phyloP scores from a whole-genome alignment of 2,888 invertebrate genomes.

The Zeuzera pyrina region DNA sequence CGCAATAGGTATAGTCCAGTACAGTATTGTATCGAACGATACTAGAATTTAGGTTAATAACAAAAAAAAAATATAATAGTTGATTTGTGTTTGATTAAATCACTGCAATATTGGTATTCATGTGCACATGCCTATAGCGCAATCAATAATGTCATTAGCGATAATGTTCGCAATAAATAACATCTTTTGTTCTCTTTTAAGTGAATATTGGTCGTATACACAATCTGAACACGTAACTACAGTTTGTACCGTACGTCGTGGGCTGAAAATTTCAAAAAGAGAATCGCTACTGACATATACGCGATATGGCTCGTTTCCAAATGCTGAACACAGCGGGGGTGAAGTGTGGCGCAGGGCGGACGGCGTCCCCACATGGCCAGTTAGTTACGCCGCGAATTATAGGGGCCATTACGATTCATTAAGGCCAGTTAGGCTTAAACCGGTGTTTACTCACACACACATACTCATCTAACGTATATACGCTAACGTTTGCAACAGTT shows the following conservation, averaged over 20 bases:
- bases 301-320: conserved; percentile 70
- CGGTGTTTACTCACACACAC: conserved; percentile 72
- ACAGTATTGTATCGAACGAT: no score
- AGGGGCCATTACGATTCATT: conserved; percentile 76
- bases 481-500: conserved; percentile 46
- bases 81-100: no score
- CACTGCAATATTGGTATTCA: no score
- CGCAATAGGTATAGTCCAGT: no score
- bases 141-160: no score
- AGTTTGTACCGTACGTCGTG: conserved; percentile 50
- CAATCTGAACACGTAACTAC: conserved; percentile 59
- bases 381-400: conserved; percentile 75
- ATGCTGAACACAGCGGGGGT: conserved; percentile 22
- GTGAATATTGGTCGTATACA: background rate
- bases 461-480: conserved; percentile 17
- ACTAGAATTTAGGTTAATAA: no score
- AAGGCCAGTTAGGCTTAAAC: conserved; percentile 75
- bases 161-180: background rate
- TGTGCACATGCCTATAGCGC: no score
- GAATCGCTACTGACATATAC: conserved; percentile 63
- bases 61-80: no score
- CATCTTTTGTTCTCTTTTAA: background rate
- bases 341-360: conserved; percentile 23
- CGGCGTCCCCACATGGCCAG: conserved; percentile 64
- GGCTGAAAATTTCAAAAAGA: conserved; percentile 65